Evolutionary conservation across 2,113 vertebrate species (phyloP).

Genomic region (Xenotilapia caudafasciata): DNA sequence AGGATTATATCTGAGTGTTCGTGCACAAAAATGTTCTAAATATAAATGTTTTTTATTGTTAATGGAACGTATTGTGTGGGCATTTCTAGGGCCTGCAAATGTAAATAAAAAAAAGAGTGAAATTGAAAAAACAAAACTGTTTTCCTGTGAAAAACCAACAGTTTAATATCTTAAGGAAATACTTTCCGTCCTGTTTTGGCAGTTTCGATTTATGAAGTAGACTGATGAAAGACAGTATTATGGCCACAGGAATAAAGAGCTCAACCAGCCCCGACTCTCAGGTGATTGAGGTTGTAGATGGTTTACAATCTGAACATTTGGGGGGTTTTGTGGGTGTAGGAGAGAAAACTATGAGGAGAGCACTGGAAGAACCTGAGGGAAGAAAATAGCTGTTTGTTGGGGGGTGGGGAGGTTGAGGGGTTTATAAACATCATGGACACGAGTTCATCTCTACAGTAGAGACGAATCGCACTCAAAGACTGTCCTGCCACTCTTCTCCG

Average conservation of each 20-base stretch:
- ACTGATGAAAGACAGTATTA: neutral
- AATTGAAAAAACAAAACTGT: neutral
- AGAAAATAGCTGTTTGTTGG: neutral
- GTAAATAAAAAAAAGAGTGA: neutral
- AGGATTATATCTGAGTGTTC: neutral
- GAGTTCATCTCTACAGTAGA: neutral
- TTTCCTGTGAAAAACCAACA: neutral
- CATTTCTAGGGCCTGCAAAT: neutral
- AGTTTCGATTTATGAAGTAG: neutral
- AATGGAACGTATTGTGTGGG: neutral
- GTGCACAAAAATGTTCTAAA: neutral
- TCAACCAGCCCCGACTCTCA: neutral
- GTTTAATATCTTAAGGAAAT: neutral
- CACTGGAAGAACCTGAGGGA: neutral
- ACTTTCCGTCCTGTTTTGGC: neutral
- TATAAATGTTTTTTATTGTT: neutral
- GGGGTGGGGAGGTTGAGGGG: neutral
- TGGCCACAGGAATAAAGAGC: neutral
- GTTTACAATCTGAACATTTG: neutral
- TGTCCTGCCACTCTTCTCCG: neutral
- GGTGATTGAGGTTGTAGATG: neutral
- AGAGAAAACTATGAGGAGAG: neutral
- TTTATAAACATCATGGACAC: neutral
- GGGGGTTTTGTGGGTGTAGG: rapidly evolving
- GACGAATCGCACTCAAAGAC: neutral